Conservation (phyloP, 2,888 invertebrate genomes). For the Polydrusus pterygomalis region DNA sequence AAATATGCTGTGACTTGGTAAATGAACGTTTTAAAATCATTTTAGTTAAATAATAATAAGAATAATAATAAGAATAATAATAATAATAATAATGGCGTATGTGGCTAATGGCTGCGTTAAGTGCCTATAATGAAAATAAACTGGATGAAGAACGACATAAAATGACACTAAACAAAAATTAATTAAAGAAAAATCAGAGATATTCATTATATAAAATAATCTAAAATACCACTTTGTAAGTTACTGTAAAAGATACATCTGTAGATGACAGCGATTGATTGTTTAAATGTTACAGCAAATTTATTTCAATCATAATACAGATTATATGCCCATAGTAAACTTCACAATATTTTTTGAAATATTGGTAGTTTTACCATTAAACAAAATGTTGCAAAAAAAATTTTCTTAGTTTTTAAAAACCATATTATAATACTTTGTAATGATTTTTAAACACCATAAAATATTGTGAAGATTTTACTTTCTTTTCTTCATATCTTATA, state of each 20-base stretch:
- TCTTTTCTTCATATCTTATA: neutral
- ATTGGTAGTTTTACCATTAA: neutral
- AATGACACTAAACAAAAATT: no score
- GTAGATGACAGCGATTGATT: no score
- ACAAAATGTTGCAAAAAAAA: no score
- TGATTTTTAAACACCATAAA: neutral
- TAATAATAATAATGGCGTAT: no score
- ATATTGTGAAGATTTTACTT: slow-evolving; percentile 17
- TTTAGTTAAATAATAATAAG: neutral
- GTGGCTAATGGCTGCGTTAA: neutral
- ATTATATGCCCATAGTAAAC: neutral
- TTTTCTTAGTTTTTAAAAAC: no score
- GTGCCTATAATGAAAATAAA: no score
- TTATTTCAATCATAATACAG: slow-evolving; percentile 4
- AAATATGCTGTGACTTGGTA: slow-evolving; percentile 14
- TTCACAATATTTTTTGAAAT: slow-evolving; percentile 8
- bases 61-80: no score
- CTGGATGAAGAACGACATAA: no score
- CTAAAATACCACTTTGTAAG: no score
- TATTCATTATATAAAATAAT: no score
- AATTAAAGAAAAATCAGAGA: neutral
- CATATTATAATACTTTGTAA: no score
- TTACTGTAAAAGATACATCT: no score
- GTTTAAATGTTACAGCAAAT: slow-evolving; percentile 4
- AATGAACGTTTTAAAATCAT: neutral